phyloP scores from a whole-genome alignment of 2,797 vertebrate genomes.

The Hydrocynus forskahlii region DNA sequence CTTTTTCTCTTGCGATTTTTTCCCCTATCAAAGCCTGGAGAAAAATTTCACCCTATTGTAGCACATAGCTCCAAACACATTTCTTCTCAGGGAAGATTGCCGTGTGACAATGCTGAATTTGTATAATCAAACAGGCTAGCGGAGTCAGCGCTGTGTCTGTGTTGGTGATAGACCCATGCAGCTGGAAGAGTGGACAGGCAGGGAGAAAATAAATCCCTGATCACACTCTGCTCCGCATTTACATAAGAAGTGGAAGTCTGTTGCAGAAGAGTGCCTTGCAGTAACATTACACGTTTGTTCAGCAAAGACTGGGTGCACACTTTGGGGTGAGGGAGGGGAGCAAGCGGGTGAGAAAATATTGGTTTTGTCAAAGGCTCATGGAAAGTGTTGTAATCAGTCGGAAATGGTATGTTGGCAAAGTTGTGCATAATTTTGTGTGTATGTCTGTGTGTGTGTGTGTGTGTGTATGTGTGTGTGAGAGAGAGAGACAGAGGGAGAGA shows the following conservation, averaged over 20 bases:
- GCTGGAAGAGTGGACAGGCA: constrained; percentile 60
- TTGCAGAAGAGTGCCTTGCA: constrained; percentile 86
- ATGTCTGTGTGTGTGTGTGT: background rate
- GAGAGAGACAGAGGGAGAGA: background rate
- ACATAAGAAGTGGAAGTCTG: constrained; percentile 89
- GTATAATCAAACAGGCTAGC: constrained; percentile 64
- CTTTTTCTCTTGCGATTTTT: constrained; percentile 28
- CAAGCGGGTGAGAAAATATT: constrained; percentile 53
- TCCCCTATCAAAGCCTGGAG: constrained; percentile 29
- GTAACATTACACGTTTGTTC: constrained; percentile 83
- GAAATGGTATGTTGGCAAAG: constrained; percentile 62
- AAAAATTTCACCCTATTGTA: constrained; percentile 47
- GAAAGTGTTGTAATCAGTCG: constrained; percentile 59
- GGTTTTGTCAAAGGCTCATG: constrained; percentile 63
- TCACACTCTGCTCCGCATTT: constrained; percentile 85
- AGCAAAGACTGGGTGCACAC: constrained; percentile 82
- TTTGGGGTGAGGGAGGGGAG: constrained; percentile 59
- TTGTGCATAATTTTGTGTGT: background rate
- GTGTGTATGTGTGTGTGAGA: background rate
- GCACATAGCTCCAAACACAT: constrained; percentile 12
- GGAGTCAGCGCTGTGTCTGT: constrained; percentile 67
- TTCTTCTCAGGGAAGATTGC: constrained; percentile 51
- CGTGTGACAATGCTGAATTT: constrained; percentile 61
- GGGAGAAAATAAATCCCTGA: constrained; percentile 78
- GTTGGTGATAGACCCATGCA: constrained; percentile 76